A percentile compares a stretch with the other conserved stretches of the same genome.
Evolutionary conservation across 1,140 invertebrate genomes (phyloP).

Genomic region (Pachypeltis micranthus): DNA sequence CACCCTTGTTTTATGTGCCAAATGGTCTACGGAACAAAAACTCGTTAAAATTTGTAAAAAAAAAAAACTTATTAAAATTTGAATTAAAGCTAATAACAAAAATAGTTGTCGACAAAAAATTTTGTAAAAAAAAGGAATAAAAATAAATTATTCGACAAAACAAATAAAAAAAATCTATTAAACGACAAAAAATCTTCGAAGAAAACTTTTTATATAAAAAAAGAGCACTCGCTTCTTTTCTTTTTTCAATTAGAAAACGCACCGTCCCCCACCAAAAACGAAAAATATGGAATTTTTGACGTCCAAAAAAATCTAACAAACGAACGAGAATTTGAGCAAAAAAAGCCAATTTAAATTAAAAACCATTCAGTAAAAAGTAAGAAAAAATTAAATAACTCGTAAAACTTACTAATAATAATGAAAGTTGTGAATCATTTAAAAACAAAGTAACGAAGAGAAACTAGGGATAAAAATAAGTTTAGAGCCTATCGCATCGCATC

Average conservation of each 20-base stretch:
- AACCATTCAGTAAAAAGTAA: not conserved
- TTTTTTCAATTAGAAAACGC: constrained; percentile 12
- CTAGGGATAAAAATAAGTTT: not conserved
- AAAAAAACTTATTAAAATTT: not conserved
- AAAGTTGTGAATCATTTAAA: not conserved
- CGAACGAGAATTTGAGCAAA: not conserved
- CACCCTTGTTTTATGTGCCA: not conserved
- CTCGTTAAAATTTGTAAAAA: not conserved
- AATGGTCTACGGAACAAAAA: not conserved
- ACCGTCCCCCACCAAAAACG: constrained; percentile 19
- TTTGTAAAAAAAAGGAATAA: not conserved
- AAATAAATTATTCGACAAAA: not conserved
- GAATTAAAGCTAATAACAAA: not conserved
- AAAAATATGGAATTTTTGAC: not conserved
- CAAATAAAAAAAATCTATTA: not conserved
- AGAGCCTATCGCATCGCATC: not conserved
- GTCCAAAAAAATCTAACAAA: constrained; percentile 3
- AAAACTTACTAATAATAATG: not conserved
- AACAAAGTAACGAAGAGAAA: not conserved
- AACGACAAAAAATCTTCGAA: not conserved
- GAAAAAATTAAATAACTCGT: not conserved
- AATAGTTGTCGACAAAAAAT: not conserved
- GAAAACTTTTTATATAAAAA: constrained; percentile 3
- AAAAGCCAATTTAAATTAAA: not conserved
- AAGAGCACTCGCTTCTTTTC: constrained; percentile 8